phyloP scores from a whole-genome alignment of 2,888 invertebrate species.

The Ornithoptera priamus region DNA sequence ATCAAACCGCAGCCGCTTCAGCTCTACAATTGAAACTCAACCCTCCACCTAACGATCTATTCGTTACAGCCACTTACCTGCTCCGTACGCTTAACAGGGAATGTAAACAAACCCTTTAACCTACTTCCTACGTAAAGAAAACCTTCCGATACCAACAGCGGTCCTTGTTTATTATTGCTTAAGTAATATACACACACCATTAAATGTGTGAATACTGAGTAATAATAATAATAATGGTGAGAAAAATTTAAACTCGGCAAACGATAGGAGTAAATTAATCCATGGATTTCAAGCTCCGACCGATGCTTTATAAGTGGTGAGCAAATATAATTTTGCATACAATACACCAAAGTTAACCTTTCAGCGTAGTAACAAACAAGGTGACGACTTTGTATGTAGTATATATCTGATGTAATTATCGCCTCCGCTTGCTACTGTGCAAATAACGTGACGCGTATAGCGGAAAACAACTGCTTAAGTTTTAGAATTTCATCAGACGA shows the following conservation, averaged over 20 bases:
- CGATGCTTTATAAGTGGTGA: neutral
- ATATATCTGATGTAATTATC: conserved; percentile 51
- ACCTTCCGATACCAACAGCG: conserved; percentile 15
- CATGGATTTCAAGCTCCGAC: neutral
- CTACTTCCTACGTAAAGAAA: conserved; percentile 17
- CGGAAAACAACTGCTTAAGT: conserved; percentile 22
- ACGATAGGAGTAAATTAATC: neutral
- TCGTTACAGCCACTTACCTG: conserved; percentile 13
- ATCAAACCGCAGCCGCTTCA: conserved; percentile 26
- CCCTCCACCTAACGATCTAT: conserved; percentile 2
- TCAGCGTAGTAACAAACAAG: conserved; percentile 26
- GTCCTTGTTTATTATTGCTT: conserved; percentile 7
- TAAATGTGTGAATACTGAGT: conserved; percentile 16
- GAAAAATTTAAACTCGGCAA: neutral
- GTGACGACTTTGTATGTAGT: conserved; percentile 26
- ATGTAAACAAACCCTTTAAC: conserved; percentile 24
- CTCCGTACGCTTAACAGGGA: conserved; percentile 13
- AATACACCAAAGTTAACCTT: conserved; percentile 23
- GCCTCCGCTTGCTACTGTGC: conserved; percentile 47
- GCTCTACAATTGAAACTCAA: neutral
- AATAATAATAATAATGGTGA: conserved; percentile 9
- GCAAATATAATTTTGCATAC: conserved; percentile 19
- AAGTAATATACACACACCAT: conserved; percentile 11
- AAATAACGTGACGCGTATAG: conserved; percentile 23
- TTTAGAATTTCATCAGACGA: conserved; percentile 24